A percentile compares a stretch with the other conserved stretches of the same genome.
phyloP scores from a whole-genome alignment of 2,888 invertebrate species.

The Sympetrum striolatum region DNA sequence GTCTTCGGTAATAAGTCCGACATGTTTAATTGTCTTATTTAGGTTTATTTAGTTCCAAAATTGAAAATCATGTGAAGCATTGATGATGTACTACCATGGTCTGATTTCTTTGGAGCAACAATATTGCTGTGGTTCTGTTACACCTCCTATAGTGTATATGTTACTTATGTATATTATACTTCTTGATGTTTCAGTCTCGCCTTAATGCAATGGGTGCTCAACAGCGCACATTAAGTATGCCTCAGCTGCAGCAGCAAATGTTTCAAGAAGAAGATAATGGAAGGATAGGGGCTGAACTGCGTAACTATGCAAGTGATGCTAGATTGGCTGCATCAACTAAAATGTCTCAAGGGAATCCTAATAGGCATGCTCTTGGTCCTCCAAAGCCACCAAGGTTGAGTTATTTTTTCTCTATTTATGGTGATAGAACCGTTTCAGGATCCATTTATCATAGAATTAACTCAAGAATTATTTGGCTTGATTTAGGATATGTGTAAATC shows the following conservation, averaged over 20 bases:
- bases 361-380: constrained; percentile 58
- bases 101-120: no score
- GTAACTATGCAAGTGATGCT: constrained; percentile 48
- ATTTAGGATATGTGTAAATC: no score
- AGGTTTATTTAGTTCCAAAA: no score
- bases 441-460: no score
- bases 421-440: no score
- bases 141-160: no score
- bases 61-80: no score
- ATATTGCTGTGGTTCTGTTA: no score
- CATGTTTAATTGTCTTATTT: not conserved
- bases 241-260: constrained; percentile 66
- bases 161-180: no score
- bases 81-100: no score
- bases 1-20: not conserved
- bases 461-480: no score
- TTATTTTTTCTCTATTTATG: not conserved
- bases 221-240: constrained; percentile 82
- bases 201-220: constrained; percentile 19
- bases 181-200: not conserved
- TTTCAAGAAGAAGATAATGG: constrained; percentile 11
- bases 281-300: constrained; percentile 40
- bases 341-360: constrained; percentile 35
- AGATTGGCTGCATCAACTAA: constrained; percentile 46
- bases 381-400: constrained; percentile 69